Evolutionary conservation across 2,797 vertebrate species (phyloP), one percentile per base, ranked within the genome.

Genomic region (Micromesistius poutassou): DNA sequence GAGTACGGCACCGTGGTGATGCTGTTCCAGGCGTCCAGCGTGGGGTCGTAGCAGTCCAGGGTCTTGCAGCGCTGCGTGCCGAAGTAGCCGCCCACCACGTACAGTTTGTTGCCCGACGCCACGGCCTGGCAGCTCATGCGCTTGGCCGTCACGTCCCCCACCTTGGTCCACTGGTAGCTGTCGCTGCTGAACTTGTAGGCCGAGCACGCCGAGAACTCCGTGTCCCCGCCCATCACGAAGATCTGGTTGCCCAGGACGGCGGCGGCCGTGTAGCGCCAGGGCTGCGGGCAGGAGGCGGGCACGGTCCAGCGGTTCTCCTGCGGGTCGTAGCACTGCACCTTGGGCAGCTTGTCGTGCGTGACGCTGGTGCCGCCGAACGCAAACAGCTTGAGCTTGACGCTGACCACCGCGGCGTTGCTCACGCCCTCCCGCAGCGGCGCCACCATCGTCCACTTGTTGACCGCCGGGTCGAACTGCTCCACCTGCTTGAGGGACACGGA

Each of bases 61-160:
- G 97, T 99, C 93, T 99, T 99, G 93, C 98, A 99, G 36, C 98
- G 94, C 92, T 99, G 98, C 71, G 98, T 98, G 85, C 98, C 98
- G 50, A 99, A 99, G 94, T 99, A 99, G 30, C 98, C 98, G n/a
- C 97, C 98, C 35, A 99, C 98, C 71, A 99, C 98, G 0, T 98
- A 99, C 76, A 99, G 93, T 88, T 99, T 99, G 93, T 99, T 99
- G 75, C 98, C 98, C 4, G 98, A 99, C 1, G 98, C 97, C 83
- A 99, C 98, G 0, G 98, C 98, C 1, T 99, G 98, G 90, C 98
- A 99, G 93, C 98, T 99, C 98, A 99, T 99, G 77, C 98, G 91
- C 85, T 99, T 99, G 0, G 98, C 98, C 0, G 98, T 99, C 86
- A 99, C 98, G 19, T 99, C 98, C 55, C 98, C 98, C 81, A 98